phyloP scores from a whole-genome alignment of 2,113 vertebrate species.

The Felis chaus region DNA sequence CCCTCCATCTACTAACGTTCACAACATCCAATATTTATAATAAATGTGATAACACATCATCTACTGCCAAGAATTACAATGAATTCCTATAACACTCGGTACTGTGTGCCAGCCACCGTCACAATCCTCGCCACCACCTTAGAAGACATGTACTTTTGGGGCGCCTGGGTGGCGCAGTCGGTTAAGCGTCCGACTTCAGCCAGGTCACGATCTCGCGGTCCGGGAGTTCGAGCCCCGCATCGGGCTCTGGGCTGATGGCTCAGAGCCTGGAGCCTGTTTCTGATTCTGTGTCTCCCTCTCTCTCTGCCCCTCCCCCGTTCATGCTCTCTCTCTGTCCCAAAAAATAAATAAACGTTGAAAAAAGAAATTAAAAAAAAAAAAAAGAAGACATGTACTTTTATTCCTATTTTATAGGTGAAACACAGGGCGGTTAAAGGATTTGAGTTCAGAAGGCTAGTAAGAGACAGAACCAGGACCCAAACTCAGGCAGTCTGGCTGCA shows the following conservation, averaged over 20 bases:
- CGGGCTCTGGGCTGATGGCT: no score
- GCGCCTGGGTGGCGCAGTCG: no score
- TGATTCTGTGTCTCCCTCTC: no score
- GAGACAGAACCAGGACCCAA: neutral
- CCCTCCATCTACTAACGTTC: neutral
- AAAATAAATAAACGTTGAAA: no score
- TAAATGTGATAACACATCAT: neutral
- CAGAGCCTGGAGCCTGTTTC: no score
- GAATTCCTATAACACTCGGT: neutral
- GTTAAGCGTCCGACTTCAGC: no score
- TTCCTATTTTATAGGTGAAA: neutral
- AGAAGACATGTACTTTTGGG: neutral
- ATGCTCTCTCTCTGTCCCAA: no score
- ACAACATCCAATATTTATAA: neutral
- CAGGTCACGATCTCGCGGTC: no score
- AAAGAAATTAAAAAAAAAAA: no score
- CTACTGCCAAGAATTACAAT: neutral
- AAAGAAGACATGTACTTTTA: neutral
- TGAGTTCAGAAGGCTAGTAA: neutral
- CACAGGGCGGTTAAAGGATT: neutral
- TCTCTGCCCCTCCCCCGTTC: no score
- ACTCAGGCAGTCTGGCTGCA: neutral
- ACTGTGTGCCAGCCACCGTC: neutral
- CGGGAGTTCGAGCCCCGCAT: no score
- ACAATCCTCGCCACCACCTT: neutral